Conservation (phyloP, 1,140 invertebrate species). For the Varroa destructor region DNA sequence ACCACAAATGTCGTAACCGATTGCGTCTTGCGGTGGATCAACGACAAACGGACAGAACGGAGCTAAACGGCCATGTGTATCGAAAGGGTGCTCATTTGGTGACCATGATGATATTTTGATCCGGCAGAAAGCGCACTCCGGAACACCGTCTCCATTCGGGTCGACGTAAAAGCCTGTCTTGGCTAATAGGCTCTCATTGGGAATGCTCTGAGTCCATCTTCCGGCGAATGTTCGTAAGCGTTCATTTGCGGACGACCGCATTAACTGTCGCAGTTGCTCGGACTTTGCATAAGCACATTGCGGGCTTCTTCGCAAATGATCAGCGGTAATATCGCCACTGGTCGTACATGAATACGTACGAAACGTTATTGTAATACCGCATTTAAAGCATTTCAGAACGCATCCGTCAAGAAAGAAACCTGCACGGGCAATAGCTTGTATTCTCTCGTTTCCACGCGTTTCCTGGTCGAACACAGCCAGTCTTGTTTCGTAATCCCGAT, state of each 20-base stretch:
- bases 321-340: background rate
- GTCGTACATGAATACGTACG: background rate
- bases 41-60: background rate
- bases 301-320: background rate
- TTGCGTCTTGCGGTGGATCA: background rate
- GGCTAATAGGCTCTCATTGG: background rate
- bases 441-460: background rate
- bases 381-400: background rate
- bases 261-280: background rate
- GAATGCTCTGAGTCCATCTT: background rate
- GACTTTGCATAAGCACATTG: background rate
- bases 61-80: background rate
- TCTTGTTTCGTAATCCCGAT: background rate
- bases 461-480: background rate
- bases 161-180: conserved; percentile 6
- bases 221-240: background rate
- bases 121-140: conserved; percentile 10
- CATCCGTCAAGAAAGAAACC: conserved; percentile 1
- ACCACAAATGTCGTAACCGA: background rate
- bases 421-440: background rate
- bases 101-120: background rate
- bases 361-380: background rate
- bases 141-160: background rate
- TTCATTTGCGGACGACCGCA: background rate
- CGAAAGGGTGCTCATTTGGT: background rate